Evolutionary conservation across 2,797 vertebrate genomes (phyloP).

Genomic region (Acropternis orthonyx): DNA sequence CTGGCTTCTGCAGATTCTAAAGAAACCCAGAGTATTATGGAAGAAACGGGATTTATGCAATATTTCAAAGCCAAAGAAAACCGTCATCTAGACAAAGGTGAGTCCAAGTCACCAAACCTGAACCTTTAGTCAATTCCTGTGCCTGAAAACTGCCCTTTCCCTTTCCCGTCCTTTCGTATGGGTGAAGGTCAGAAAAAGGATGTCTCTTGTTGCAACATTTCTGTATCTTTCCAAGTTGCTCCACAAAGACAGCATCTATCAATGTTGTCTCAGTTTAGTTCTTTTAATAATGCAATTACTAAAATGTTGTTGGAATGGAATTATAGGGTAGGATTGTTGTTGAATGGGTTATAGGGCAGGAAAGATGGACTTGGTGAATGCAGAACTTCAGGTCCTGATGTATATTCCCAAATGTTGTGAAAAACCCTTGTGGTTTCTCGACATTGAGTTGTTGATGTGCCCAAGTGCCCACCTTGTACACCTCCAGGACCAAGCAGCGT

Average conservation of each 20-base stretch:
- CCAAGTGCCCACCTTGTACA: background rate
- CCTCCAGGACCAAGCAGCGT: background rate
- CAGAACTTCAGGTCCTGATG: background rate
- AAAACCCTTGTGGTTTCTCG: background rate
- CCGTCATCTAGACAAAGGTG: background rate
- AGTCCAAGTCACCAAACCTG: background rate
- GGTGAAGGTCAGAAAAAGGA: background rate
- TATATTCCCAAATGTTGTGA: background rate
- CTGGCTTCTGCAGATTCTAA: conserved; percentile 36
- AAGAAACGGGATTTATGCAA: conserved; percentile 18
- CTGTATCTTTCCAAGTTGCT: background rate
- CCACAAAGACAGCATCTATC: fast-evolving
- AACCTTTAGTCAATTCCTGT: fast-evolving
- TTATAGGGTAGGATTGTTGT: background rate
- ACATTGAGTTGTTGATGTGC: fast-evolving
- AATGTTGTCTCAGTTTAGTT: background rate
- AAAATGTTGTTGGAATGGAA: background rate
- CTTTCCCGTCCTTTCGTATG: background rate
- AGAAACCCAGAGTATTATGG: conserved; percentile 8
- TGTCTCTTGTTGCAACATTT: background rate
- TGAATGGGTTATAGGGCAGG: background rate
- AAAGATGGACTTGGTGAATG: background rate
- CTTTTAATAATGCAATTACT: background rate
- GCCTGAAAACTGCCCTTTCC: background rate
- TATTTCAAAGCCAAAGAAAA: conserved; percentile 22